Evolutionary conservation across 2,797 vertebrate genomes (phyloP), one percentile per base, ranked within the genome.

Genomic region (Darevskia mixta): DNA sequence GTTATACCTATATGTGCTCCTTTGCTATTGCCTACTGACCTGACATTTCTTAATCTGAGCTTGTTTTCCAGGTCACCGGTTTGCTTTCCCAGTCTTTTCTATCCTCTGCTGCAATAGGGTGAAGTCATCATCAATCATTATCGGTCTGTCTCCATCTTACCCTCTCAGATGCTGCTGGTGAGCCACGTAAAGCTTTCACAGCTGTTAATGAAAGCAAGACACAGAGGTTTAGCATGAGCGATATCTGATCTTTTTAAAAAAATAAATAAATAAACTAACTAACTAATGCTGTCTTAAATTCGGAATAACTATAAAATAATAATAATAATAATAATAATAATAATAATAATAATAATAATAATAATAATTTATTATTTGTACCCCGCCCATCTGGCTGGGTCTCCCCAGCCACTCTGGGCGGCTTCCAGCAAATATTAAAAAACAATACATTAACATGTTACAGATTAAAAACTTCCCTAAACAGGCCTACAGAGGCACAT

Each of bases 31-130:
- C 35, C 77, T 55, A 71, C 6, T 89, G 83, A 80, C 45, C 29
- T 88, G 89, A 89, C 1, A 5, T 27, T 91, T 87, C 79, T 87
- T 78, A 91, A 91, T 83, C 78, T 85, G 78, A 92, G 64, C 43
- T 80, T 85, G 69, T 85, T 88, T 88, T 88, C 87, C 83, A 88
- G 87, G 41, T 88, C 87, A 88, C 77, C 82, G 78, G 78, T 87
- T 89, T 35, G n/a, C 43, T 87, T 93, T 90, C 89, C 72, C 20
- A 81, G 43, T 35, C 55, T 78, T 87, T 90, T 71, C 58, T 79
- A 90, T 90, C 61, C 75, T 87, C 79, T 64, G 38, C 29, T 67
- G 18, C 71, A 71, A 83, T 15, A 87, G 72, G 76, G 79, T 58
- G 35, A 90, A 66, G 15, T 79, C 92, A 87, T 49, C 0, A 1